Percentiles rank a stretch among this genome's conserved stretches.
Conservation (phyloP, 2,888 invertebrate species). For the Drosophila pseudotalamancana region DNA sequence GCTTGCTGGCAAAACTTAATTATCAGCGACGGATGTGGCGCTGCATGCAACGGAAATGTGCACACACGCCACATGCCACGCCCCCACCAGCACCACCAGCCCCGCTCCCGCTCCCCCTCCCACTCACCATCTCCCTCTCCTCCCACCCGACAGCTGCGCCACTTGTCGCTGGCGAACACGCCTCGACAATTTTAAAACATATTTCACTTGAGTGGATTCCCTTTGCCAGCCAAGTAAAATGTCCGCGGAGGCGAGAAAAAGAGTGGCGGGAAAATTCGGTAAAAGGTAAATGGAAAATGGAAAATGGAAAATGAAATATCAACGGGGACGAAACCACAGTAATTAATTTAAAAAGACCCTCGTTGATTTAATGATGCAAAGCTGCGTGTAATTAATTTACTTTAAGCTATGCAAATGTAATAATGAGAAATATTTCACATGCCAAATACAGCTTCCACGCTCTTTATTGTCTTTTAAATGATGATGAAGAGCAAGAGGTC, state of each 20-base stretch:
- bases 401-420: neutral
- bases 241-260: slow-evolving; percentile 7
- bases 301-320: slow-evolving; percentile 26
- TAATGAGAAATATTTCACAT: neutral
- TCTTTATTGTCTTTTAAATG: neutral
- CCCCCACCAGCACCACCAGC: neutral
- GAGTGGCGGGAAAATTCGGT: slow-evolving; percentile 1
- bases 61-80: slow-evolving; percentile 17
- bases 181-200: slow-evolving; percentile 77
- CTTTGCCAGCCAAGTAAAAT: slow-evolving; percentile 42
- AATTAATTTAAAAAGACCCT: slow-evolving; percentile 40
- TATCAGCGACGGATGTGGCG: slow-evolving; percentile 75
- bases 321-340: slow-evolving; percentile 34
- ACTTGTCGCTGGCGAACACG: slow-evolving; percentile 67
- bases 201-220: slow-evolving; percentile 65
- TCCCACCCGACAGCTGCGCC: neutral
- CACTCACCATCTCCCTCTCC: slow-evolving; percentile 4
- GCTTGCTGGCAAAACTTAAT: slow-evolving; percentile 63
- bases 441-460: neutral
- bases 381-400: slow-evolving; percentile 10
- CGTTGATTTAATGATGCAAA: slow-evolving; percentile 9
- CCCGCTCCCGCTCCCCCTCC: neutral
- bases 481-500: neutral
- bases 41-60: slow-evolving; percentile 68
- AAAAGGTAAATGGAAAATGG: slow-evolving; percentile 1